Evolutionary conservation across 2,113 vertebrate species (phyloP), one percentile per base, ranked within the genome.

Genomic region (Diadophis punctatus): DNA sequence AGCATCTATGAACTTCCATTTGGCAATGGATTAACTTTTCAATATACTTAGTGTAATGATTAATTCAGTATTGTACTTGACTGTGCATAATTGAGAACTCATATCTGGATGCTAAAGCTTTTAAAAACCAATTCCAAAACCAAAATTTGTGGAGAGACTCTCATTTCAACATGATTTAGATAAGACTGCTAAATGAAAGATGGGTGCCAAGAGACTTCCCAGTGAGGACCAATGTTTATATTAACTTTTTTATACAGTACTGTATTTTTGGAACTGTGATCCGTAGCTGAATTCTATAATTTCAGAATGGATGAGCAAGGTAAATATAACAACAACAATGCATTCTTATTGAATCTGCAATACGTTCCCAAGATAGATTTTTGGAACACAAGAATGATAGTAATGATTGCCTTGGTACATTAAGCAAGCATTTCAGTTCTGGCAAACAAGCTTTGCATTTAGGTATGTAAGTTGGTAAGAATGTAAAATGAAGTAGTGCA

Each of bases 1-100:
- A 90, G 30, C n/a, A 85, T 86, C 53, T 22, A 86, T 58, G 74
- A 90, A 86, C 22, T 48, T 46, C 14, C 74, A 92, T 90, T 90
- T 92, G 88, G 92, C 88, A 92, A 55, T 48, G n/a, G 34, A 56
- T 16, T 16, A 60, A 52, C 46, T 22, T 51, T 60, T 88, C 74
- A 86, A 80, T 90, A 88, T 90, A 92, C 53, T 90, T 90, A 39
- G 53, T 30, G 51, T 89, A 52, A 92, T 90, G 92, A 92, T 86
- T 92, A 92, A 90, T 92, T 86, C n/a, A 92, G 23, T 6, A 88
- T 68, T 39, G n/a, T 39, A 86, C 51, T 25, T 90, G 88, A 85
- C 68, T 92, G 12, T 80, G 27, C 87, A 58, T 84, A 85, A 89
- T 30, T 51, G 46, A 8, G 22, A 43, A 90, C 86, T 89, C 46